A percentile compares a stretch with the other conserved stretches of the same genome.
Conservation (phyloP, 2,888 invertebrate genomes). For the Xestia c-nigrum region DNA sequence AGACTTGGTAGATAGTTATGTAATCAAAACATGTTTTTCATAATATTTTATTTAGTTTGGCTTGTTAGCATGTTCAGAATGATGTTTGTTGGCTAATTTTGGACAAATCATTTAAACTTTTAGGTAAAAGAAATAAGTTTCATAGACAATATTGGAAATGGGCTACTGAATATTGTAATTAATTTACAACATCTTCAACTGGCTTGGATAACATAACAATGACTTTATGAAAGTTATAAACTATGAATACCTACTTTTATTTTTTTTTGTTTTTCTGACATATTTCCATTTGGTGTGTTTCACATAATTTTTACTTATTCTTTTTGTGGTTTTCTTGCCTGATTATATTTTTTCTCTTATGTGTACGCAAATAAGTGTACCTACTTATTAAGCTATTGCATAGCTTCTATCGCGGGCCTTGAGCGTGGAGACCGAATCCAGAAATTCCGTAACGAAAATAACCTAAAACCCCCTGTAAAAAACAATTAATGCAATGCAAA, state of each 20-base stretch:
- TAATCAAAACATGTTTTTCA: slow-evolving; percentile 16
- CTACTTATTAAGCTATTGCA: too few species aligned
- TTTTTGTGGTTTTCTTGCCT: too few species aligned
- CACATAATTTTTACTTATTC: too few species aligned
- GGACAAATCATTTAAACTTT: background rate
- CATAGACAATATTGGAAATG: background rate
- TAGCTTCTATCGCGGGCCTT: too few species aligned
- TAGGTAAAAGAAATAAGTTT: background rate
- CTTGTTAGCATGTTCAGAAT: background rate
- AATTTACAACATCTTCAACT: background rate
- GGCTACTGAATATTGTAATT: background rate
- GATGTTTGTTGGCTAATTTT: background rate
- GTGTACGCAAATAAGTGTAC: too few species aligned
- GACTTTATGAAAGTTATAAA: background rate
- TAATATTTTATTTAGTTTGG: background rate
- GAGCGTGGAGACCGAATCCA: too few species aligned
- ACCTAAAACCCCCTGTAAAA: too few species aligned
- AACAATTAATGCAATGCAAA: too few species aligned
- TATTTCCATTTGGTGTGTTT: too few species aligned
- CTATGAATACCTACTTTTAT: background rate
- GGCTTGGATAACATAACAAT: rapidly evolving
- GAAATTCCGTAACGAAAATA: too few species aligned
- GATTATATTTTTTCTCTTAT: too few species aligned
- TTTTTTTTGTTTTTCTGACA: too few species aligned
- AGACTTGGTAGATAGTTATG: slow-evolving; percentile 1